Percentiles rank a stretch among this genome's conserved stretches.
Conservation (phyloP, 1,140 invertebrate species). For the Laupala kohalensis region DNA sequence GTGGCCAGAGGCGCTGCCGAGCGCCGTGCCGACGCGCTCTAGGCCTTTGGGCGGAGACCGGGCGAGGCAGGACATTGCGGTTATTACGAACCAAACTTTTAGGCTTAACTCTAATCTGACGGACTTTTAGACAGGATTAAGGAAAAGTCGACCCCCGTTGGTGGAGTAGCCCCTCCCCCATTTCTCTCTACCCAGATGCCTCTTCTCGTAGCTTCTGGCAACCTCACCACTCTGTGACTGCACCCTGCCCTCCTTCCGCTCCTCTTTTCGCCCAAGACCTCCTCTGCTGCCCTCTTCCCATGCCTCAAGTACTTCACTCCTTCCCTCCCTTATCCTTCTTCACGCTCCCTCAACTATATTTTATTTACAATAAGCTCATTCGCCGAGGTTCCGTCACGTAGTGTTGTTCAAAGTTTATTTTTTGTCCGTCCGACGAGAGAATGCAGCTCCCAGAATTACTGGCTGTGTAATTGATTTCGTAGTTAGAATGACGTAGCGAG, state of each 20-base stretch:
- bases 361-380: not conserved
- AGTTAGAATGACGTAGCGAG: not conserved
- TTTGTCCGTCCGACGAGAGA: not conserved
- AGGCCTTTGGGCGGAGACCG: not conserved
- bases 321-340: not conserved
- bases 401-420: not conserved
- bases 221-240: not conserved
- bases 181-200: not conserved
- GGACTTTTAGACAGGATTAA: not conserved
- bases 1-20: no score
- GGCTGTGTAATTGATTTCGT: not conserved
- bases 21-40: no score
- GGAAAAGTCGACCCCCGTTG: not conserved
- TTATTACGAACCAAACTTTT: not conserved
- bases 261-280: not conserved
- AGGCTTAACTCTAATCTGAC: not conserved
- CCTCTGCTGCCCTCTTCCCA: not conserved
- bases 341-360: not conserved
- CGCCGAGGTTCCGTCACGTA: not conserved
- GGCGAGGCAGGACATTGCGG: not conserved
- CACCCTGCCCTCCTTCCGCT: not conserved
- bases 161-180: not conserved
- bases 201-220: not conserved
- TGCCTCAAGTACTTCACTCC: not conserved
- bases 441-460: not conserved